Conservation (phyloP, 2,797 vertebrate species). For the Heteromormyrus szaboi region DNA sequence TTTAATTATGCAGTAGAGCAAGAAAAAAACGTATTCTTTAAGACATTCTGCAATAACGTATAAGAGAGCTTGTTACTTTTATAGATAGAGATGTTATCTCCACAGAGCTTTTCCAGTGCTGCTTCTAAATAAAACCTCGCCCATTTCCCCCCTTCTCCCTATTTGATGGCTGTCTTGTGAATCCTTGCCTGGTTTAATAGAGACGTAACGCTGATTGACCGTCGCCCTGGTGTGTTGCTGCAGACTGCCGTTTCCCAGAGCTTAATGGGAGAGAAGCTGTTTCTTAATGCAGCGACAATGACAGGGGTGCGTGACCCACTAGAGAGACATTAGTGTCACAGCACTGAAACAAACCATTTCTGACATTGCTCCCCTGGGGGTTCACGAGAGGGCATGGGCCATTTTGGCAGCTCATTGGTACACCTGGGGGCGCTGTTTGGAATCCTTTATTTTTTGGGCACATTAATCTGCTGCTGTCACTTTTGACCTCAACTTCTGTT, state of each 20-base stretch:
- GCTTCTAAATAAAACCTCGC: neutral
- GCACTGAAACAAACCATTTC: slow-evolving; percentile 25
- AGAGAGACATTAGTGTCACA: slow-evolving; percentile 35
- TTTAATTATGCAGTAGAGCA: neutral
- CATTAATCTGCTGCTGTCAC: slow-evolving; percentile 21
- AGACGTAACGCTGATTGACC: neutral
- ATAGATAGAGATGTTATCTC: neutral
- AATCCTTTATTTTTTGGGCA: slow-evolving; percentile 13
- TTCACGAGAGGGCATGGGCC: neutral
- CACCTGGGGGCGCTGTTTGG: slow-evolving; percentile 17
- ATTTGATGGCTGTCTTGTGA: neutral
- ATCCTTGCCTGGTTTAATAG: neutral
- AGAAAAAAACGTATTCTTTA: neutral
- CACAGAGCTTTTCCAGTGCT: neutral
- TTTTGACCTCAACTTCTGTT: neutral
- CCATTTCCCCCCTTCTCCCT: neutral
- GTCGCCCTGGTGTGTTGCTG: neutral
- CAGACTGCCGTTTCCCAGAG: neutral
- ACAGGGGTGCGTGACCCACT: slow-evolving; percentile 23
- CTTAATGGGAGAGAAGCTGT: slow-evolving; percentile 4
- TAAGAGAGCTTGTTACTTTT: neutral
- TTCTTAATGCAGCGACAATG: neutral
- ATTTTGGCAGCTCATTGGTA: neutral
- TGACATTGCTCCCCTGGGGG: slow-evolving; percentile 19
- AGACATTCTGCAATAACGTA: neutral